Conservation (phyloP, 2,113 vertebrate species). For the Gila orcuttii region DNA sequence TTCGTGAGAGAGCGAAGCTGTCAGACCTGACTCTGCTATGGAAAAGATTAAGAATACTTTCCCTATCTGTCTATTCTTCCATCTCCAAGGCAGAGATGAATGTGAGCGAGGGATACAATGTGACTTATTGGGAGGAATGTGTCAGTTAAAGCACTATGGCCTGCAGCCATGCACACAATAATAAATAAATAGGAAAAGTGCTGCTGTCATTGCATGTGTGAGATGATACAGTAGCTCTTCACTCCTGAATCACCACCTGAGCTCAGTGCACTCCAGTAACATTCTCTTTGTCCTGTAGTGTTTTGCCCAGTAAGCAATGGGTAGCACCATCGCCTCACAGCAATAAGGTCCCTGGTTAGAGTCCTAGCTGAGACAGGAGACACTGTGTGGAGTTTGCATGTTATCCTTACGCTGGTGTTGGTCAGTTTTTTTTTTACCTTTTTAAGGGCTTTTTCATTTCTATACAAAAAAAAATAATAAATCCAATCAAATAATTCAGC, state of each 20-base stretch:
- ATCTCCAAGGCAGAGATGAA: conserved; percentile 25
- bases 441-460: no score
- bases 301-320: neutral
- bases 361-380: neutral
- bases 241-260: neutral
- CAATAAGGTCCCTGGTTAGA: neutral
- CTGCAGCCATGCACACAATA: conserved; percentile 29
- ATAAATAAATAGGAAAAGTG: conserved; percentile 29
- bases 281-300: neutral
- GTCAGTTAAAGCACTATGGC: neutral
- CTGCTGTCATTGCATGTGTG: neutral
- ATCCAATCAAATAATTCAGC: no score
- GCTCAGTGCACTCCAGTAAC: neutral
- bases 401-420: neutral
- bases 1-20: neutral
- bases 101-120: neutral
- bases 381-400: neutral
- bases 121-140: conserved; percentile 9
- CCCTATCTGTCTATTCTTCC: neutral
- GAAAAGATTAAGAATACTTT: neutral
- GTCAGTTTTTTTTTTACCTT: no score
- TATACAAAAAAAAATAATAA: no score
- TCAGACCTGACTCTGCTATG: neutral
- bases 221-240: neutral
- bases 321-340: neutral